Evolutionary conservation across 2,888 invertebrate genomes (phyloP).

Genomic region (Lamellibrachia satsuma): DNA sequence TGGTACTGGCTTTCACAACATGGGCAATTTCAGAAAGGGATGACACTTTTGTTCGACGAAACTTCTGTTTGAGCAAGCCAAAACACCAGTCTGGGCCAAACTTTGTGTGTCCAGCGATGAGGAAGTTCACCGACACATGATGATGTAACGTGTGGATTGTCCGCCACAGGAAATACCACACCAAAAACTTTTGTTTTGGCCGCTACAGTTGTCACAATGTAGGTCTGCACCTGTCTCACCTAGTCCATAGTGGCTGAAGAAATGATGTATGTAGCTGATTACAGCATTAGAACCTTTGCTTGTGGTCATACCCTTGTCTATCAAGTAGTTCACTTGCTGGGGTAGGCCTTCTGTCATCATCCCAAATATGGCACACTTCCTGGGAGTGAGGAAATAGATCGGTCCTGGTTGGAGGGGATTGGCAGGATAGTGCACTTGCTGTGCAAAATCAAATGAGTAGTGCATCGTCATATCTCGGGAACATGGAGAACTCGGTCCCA

Average conservation of each 20-base stretch:
- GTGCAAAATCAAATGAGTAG: slow-evolving; percentile 29
- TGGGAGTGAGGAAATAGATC: slow-evolving; percentile 40
- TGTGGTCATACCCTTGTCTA: slow-evolving; percentile 40
- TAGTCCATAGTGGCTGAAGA: slow-evolving; percentile 37
- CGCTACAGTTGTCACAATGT: slow-evolving; percentile 43
- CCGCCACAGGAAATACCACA: slow-evolving; percentile 39
- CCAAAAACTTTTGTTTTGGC: slow-evolving; percentile 44
- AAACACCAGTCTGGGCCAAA: slow-evolving; percentile 23
- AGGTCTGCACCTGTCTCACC: slow-evolving; percentile 39
- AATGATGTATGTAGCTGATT: slow-evolving; percentile 33
- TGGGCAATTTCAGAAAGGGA: background rate
- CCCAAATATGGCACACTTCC: slow-evolving; percentile 45
- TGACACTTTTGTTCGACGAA: background rate
- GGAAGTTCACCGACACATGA: slow-evolving; percentile 18
- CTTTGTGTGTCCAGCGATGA: slow-evolving; percentile 26
- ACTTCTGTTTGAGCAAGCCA: background rate
- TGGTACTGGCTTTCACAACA: slow-evolving; percentile 20
- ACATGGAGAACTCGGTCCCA: too few species aligned
- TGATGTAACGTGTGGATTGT: background rate
- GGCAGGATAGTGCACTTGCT: slow-evolving; percentile 25
- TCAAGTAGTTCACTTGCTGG: slow-evolving; percentile 41
- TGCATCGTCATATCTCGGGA: slow-evolving; percentile 23
- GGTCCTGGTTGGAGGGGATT: slow-evolving; percentile 34
- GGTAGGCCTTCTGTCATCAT: background rate
- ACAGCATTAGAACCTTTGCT: slow-evolving; percentile 44